Evolutionary conservation across 2,888 invertebrate genomes (phyloP), one percentile per base, ranked within the genome.

Genomic region (Holacanthella duospinosa): DNA sequence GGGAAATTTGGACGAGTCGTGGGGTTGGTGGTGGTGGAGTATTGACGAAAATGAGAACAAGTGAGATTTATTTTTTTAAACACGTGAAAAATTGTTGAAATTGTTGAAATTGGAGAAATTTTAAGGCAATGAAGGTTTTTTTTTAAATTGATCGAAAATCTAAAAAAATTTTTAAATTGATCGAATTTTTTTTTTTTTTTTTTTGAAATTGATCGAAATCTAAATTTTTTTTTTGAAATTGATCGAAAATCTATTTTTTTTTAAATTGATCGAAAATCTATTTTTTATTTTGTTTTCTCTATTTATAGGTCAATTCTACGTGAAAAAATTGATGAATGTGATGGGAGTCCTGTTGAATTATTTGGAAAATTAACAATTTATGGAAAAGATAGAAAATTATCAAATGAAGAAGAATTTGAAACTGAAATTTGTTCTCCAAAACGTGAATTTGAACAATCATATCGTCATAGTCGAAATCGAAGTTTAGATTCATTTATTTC

Each of bases 381-480:
- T 12, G 4, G 3, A 6, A 4, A 24, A 4, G n/a, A 21, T 21
- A 26, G 26, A 26, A n/a, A 9, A 6, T 26, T 55, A 6, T 24
- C 26, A 16, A 9, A n/a, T 4, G 55, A 55, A 26, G 26, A 55
- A 26, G 55, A 28, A 26, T 6, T 27, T 21, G 27, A 26, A 55
- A 55, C 16, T 21, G 48, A 48, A 4, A n/a, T 16, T 6, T 36
- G 9, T 16, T 36, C 36, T 9, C 36, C 36, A 36, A 16, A 16
- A 36, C 9, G 36, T 36, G 36, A 36, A 36, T 36, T 36, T 36
- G 36, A 36, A 9, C 16, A 9, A 16, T 6, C 36, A 6, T 16
- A 36, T n/a, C 84, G 86, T 74, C 89, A 89, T 77, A 91, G 91
- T 79, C 84, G 92, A 74, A 92, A 92, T 81, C 85, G 92, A 71